phyloP scores from a whole-genome alignment of 2,888 invertebrate genomes.

The Leptopterna dolabrata region DNA sequence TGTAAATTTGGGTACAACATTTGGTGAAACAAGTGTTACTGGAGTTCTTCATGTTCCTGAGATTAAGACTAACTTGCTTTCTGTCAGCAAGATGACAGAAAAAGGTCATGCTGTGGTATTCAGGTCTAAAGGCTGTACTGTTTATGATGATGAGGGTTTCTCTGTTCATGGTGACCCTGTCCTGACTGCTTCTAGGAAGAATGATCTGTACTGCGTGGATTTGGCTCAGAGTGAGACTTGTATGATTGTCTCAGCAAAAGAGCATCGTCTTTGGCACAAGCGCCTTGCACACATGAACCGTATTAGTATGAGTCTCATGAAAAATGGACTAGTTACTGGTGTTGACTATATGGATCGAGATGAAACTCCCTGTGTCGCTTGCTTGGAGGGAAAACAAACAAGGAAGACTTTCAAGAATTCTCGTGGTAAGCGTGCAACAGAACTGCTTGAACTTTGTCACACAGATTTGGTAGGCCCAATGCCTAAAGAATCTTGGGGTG shows the following conservation, averaged over 20 bases:
- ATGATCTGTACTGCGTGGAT: background rate
- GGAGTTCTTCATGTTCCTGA: too few relatives aligned
- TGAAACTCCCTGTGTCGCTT: background rate
- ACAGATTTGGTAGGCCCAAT: conserved; percentile 13
- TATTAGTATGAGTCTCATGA: background rate
- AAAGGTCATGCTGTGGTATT: too few relatives aligned
- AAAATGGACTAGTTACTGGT: background rate
- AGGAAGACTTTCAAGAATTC: background rate
- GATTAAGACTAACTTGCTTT: too few relatives aligned
- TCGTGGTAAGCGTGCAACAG: background rate
- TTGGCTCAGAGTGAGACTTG: background rate
- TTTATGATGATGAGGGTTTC: too few relatives aligned
- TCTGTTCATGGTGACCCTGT: too few relatives aligned
- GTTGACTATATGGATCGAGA: background rate
- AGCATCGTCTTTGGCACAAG: background rate
- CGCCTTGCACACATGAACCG: background rate
- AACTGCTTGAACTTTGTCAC: conserved; percentile 23
- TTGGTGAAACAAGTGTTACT: too few relatives aligned
- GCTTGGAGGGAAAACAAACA: background rate
- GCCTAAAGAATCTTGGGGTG: background rate
- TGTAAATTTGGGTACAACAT: too few relatives aligned
- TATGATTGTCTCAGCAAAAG: background rate
- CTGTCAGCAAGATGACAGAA: too few relatives aligned
- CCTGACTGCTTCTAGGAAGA: background rate
- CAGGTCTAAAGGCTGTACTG: too few relatives aligned